Percentiles rank a stretch among this genome's conserved stretches.
phyloP scores from a whole-genome alignment of 1,140 invertebrate genomes.

The Listronotus bonariensis region DNA sequence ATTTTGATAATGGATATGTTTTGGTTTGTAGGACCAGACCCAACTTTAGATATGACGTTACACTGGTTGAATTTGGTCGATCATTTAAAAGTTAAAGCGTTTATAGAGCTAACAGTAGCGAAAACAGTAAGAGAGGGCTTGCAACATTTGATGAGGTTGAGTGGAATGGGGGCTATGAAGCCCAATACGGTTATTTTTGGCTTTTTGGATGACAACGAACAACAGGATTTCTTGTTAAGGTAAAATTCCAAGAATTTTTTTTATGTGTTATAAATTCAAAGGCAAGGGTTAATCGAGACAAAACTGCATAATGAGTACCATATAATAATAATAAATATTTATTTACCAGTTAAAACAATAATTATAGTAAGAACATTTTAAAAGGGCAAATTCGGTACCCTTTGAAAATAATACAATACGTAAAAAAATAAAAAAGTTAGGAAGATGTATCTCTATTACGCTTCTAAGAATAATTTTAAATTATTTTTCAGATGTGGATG shows the following conservation, averaged over 20 bases:
- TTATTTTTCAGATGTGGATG: too few relatives aligned
- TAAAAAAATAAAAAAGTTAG: too few relatives aligned
- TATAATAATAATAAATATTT: too few relatives aligned
- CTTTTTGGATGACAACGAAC: conserved; percentile 81
- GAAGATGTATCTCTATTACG: too few relatives aligned
- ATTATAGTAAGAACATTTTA: too few relatives aligned
- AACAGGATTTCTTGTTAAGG: conserved; percentile 75
- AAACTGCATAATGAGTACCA: too few relatives aligned
- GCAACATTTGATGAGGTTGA: conserved; percentile 88
- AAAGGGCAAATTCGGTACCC: too few relatives aligned
- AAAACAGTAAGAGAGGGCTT: conserved; percentile 84
- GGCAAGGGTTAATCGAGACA: too few relatives aligned
- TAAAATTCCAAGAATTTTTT: conserved; percentile 44
- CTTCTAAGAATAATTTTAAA: too few relatives aligned
- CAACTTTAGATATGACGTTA: conserved; percentile 75
- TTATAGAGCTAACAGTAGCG: conserved; percentile 92
- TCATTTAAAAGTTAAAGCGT: conserved; percentile 82
- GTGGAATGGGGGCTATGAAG: conserved; percentile 98
- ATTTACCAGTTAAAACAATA: too few relatives aligned
- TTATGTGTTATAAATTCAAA: not conserved
- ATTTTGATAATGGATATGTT: too few relatives aligned
- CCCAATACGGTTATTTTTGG: conserved; percentile 94
- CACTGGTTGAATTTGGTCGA: conserved; percentile 76
- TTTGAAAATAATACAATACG: too few relatives aligned
- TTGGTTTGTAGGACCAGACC: conserved; percentile 62